Evolutionary conservation across 2,113 vertebrate genomes (phyloP), one percentile per base, ranked within the genome.

Genomic region (Rhizomys pruinosus): DNA sequence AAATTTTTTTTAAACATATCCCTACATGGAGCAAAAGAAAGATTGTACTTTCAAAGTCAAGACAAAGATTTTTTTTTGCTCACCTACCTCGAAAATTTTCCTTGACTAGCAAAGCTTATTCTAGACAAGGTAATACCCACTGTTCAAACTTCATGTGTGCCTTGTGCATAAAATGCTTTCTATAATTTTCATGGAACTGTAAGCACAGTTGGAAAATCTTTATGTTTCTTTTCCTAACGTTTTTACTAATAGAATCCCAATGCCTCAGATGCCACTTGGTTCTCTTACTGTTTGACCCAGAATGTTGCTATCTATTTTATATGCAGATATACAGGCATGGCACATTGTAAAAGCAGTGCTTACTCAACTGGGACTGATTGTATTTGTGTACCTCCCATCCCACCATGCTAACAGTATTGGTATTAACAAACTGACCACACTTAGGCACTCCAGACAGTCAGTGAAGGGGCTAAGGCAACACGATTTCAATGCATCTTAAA

Each of bases 61-160:
- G 22, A 64, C 52, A 71, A 85, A 87, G 12, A n/a, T n/a, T 61
- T 10, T 72, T 15, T n/a, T 59, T 44, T 42, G 73, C 66, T 68
- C 44, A 3, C 12, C 37, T 66, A 87, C 0, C 16, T 93, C 52
- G 74, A n/a, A 89, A 84, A 77, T 8, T 84, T 87, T 29, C 61
- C 80, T 86, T 92, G 34, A 68, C 17, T 47, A 42, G 9, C 37
- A 87, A 94, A 37, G 7, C n/a, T 68, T 91, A 32, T 63, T 91
- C 91, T 57, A 81, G 29, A 73, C 3, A 76, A 72, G 9, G 57
- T 82, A 92, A 78, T n/a, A 9, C 63, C 82, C 55, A 55, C 17
- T 87, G 93, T 94, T 84, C 42, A 87, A 94, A 72, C 20, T 55
- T 80, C 32, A 73, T 15, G 0, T 47, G 2, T 61, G 20, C 66